phyloP scores from a whole-genome alignment of 2,113 vertebrate species.

The Hippocampus barbouri region DNA sequence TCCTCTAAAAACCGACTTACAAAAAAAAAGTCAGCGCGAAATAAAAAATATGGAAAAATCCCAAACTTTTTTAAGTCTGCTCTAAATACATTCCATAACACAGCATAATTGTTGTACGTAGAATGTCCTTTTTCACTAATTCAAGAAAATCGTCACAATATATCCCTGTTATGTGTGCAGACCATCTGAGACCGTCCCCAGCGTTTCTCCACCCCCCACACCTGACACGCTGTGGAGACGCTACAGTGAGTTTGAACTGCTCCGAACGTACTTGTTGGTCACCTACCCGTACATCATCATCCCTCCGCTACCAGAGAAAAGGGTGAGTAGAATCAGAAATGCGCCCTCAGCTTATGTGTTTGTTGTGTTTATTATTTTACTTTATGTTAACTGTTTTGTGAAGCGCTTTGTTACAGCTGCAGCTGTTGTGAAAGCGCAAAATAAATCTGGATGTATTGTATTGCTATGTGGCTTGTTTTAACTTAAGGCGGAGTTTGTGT shows the following conservation, averaged over 20 bases:
- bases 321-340: conserved; percentile 70
- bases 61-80: too few species aligned
- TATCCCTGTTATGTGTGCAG: conserved; percentile 56
- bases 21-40: too few species aligned
- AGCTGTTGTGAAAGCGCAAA: too few species aligned
- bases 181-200: conserved; percentile 74
- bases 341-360: not conserved
- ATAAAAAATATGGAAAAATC: too few species aligned
- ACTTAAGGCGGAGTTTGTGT: conserved; percentile 89
- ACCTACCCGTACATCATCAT: conserved; percentile 83
- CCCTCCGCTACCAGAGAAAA: conserved; percentile 90
- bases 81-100: too few species aligned
- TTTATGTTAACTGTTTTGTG: too few species aligned
- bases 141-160: not conserved
- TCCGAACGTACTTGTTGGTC: conserved; percentile 85
- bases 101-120: not conserved
- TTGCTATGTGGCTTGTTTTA: conserved; percentile 22
- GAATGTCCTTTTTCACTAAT: not conserved
- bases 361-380: too few species aligned
- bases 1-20: too few species aligned
- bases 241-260: conserved; percentile 92
- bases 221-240: conserved; percentile 88
- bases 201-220: conserved; percentile 71
- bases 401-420: too few species aligned
- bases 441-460: too few species aligned